These are phyloP conservation scores for Lissonota sp. DNA, from an alignment of 2,888 invertebrate species.

Conservation along the genomic window DNA sequence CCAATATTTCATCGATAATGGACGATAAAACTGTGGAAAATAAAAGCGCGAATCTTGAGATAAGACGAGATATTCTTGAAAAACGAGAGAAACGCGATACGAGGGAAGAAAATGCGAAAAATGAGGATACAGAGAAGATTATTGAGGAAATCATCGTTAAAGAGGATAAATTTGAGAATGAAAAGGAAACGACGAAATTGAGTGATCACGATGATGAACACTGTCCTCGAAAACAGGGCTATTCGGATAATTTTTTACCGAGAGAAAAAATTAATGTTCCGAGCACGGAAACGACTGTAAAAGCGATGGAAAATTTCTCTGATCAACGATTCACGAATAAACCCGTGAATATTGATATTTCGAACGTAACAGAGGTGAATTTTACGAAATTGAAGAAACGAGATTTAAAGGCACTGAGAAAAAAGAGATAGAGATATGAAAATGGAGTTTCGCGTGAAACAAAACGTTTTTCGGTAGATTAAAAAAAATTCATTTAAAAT, in stretches of 20 bases:
- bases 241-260: conserved; percentile 24
- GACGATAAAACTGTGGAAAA: conserved; percentile 51
- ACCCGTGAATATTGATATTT: conserved; percentile 66
- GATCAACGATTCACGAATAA: conserved; percentile 72
- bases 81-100: conserved; percentile 75
- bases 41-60: conserved; percentile 58
- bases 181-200: background rate
- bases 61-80: conserved; percentile 73
- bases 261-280: background rate
- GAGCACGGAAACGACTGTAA: conserved; percentile 41
- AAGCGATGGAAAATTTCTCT: conserved; percentile 74
- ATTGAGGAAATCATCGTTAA: background rate
- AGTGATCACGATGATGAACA: background rate
- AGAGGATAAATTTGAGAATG: conserved; percentile 19
- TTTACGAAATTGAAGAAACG: conserved; percentile 71
- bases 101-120: conserved; percentile 26
- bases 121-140: conserved; percentile 8
- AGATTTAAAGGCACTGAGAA: conserved; percentile 75
- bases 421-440: background rate
- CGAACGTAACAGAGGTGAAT: background rate
- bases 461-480: too few relatives aligned
- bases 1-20: conserved; percentile 60
- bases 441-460: too few relatives aligned
- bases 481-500: too few relatives aligned
- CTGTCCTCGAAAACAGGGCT: background rate